phyloP scores from a whole-genome alignment of 2,797 vertebrate species.

The Telmatherina bonti region DNA sequence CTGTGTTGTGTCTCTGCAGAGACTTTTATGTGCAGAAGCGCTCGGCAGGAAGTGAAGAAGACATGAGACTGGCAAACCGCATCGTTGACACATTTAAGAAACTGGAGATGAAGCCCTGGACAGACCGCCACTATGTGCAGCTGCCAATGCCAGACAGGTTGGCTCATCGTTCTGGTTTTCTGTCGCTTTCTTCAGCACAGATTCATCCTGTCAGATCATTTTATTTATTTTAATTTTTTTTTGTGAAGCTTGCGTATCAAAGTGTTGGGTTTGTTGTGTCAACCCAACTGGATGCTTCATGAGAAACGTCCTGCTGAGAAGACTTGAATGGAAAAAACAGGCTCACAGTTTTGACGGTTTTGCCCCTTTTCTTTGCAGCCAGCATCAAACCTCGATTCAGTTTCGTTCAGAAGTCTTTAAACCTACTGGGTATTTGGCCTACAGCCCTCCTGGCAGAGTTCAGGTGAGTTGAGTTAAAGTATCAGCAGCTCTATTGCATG shows the following conservation, averaged over 20 bases:
- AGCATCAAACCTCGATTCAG: constrained; percentile 63
- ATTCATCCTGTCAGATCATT: no score
- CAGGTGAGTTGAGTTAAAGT: constrained; percentile 65
- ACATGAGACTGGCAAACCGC: constrained; percentile 63
- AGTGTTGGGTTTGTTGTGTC: no score
- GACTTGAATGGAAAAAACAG: no score
- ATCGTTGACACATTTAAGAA: constrained; percentile 76
- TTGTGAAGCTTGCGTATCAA: no score
- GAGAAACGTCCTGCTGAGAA: no score
- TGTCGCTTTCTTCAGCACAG: no score
- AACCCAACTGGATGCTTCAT: no score
- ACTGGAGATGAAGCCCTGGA: constrained; percentile 85
- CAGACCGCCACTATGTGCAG: constrained; percentile 86
- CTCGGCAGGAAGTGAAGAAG: constrained; percentile 84
- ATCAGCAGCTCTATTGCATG: not conserved
- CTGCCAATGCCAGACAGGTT: constrained; percentile 83
- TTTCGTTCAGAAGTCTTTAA: constrained; percentile 55
- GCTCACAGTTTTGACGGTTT: not conserved
- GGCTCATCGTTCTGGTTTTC: not conserved
- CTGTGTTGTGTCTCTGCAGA: constrained; percentile 47
- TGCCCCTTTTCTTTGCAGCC: constrained; percentile 47
- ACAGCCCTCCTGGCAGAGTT: constrained; percentile 78
- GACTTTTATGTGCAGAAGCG: constrained; percentile 33
- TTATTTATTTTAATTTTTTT: no score
- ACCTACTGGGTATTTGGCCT: constrained; percentile 87